phyloP scores from a whole-genome alignment of 2,888 invertebrate genomes.

The Drepana falcataria region DNA sequence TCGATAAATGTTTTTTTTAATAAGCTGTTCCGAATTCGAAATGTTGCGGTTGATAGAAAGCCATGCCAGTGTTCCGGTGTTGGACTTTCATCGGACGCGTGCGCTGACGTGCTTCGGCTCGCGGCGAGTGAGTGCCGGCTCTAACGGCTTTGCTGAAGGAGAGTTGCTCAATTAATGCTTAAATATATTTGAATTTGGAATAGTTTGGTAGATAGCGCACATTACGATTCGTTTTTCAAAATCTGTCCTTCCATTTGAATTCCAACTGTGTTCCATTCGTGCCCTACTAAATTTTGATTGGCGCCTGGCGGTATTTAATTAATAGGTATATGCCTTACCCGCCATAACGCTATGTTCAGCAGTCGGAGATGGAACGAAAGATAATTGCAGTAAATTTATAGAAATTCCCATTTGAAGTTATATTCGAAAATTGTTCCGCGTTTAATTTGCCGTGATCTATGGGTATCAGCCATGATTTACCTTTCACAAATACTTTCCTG shows the following conservation, averaged over 20 bases:
- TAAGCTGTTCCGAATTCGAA: slow-evolving; percentile 20
- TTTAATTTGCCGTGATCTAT: not conserved
- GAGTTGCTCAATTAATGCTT: slow-evolving; percentile 26
- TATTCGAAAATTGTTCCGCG: not conserved
- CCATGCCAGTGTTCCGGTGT: slow-evolving; percentile 43
- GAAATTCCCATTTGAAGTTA: not conserved
- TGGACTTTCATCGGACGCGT: slow-evolving; percentile 61
- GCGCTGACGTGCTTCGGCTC: slow-evolving; percentile 53
- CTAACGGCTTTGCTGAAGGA: slow-evolving; percentile 28
- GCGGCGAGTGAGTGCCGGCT: slow-evolving; percentile 51
- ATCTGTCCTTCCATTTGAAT: too few relatives aligned
- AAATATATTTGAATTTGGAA: slow-evolving; percentile 1
- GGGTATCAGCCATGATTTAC: not conserved
- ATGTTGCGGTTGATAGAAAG: slow-evolving; percentile 62
- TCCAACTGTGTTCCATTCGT: too few relatives aligned
- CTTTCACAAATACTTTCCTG: not conserved
- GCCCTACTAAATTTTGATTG: too few relatives aligned
- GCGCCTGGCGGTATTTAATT: too few relatives aligned
- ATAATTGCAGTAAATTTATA: not conserved
- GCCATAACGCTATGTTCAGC: too few relatives aligned
- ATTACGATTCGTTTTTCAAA: too few relatives aligned
- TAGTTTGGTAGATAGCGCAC: not conserved
- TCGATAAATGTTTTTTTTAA: slow-evolving; percentile 12
- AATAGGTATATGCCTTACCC: too few relatives aligned
- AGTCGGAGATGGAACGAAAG: not conserved